Evolutionary conservation across 2,113 vertebrate genomes (phyloP), one percentile per base, ranked within the genome.

Genomic region (Aegotheles bennettii): DNA sequence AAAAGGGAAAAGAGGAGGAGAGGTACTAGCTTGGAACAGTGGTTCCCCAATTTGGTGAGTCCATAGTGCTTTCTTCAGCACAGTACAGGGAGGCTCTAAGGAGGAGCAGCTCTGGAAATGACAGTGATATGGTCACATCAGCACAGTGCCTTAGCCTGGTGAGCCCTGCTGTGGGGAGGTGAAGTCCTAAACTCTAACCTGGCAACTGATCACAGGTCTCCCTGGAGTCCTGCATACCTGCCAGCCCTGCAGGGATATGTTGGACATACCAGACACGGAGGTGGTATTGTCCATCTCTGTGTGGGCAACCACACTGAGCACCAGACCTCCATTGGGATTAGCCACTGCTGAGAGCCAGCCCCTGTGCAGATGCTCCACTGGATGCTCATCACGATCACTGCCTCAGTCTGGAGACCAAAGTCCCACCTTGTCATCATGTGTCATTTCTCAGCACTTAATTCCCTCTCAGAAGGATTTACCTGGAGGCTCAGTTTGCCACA

Each of bases 351-450:
- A 67, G 43, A 65, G 11, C 11, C 10, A 1, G 28, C 23, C 23
- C 9, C 11, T 0, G 0, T 0, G 0, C 10, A 33, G 61, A 36
- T n/a, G 48, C 26, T 43, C 35, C 38, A 8, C 16, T 0, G 0
- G 38, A 29, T 28, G 15, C 7, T 33, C 56, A 47, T 69, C 8
- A 26, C 45, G 21, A 17, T 60, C 45, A 1, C 40, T 18, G 33
- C 33, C 38, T 13, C 10, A 1, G 7, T 18, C 3, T 1, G 19
- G 71, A 77, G 54, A 74, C 15, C 79, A 59, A 1, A 0, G 16
- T 13, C 43, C 7, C 12, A 10, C 31, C 40, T 51, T 51, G 42
- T 48, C 64, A 28, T 18, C 35, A n/a, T 28, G 13, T 18, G 47
- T 73, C 63, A 10, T 73, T 94, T 54, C 68, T 57, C 50, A 61